Conservation (phyloP, 2,113 vertebrate species). For the Bettongia penicillata region DNA sequence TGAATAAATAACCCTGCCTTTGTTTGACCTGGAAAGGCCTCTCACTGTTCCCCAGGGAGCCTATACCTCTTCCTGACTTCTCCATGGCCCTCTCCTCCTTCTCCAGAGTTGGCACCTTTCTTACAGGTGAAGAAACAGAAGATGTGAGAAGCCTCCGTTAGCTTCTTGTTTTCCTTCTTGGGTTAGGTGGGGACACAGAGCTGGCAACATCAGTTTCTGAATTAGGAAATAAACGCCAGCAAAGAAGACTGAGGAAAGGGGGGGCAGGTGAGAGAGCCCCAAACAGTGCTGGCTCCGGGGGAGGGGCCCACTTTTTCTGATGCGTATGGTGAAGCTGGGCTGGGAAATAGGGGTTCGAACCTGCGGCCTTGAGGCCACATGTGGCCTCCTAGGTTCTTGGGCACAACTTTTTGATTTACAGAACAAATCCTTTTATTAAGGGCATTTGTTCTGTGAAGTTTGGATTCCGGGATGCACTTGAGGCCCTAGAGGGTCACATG, state of each 20-base stretch:
- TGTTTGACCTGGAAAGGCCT: not conserved
- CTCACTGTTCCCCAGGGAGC: not conserved
- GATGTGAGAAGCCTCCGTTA: not conserved
- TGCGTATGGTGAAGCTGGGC: not conserved
- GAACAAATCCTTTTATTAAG: too few relatives aligned
- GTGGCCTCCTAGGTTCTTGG: too few relatives aligned
- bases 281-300: not conserved
- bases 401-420: too few relatives aligned
- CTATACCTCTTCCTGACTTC: not conserved
- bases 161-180: not conserved
- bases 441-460: too few relatives aligned
- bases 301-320: not conserved
- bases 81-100: too few relatives aligned
- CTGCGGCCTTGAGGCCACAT: too few relatives aligned
- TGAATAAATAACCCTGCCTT: not conserved
- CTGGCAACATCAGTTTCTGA: not conserved
- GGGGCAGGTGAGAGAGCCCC: not conserved
- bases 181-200: not conserved
- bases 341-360: not conserved
- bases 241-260: not conserved
- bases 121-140: not conserved
- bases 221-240: not conserved
- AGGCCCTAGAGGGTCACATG: too few relatives aligned
- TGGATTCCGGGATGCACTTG: too few relatives aligned
- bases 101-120: not conserved